phyloP scores from a whole-genome alignment of 30 jellyfish, hydroid and myxozoan species.

The Aurelia coerulea region DNA sequence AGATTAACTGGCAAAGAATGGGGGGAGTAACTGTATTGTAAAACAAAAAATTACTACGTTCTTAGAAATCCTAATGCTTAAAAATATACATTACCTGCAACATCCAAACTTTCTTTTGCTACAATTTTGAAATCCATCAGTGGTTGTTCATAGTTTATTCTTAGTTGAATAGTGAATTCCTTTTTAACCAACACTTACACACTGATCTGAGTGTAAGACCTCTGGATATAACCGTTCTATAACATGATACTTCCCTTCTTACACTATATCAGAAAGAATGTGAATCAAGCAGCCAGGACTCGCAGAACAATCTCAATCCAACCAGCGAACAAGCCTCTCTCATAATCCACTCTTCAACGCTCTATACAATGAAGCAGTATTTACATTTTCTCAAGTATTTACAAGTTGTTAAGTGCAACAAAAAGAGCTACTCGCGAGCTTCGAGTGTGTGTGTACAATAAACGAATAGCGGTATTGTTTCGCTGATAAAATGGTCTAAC shows the following conservation, averaged over 20 bases:
- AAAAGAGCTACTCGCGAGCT: constrained; percentile 45
- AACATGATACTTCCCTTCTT: constrained; percentile 26
- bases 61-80: neutral
- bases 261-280: constrained; percentile 1
- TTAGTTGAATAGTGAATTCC: constrained; percentile 29
- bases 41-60: no score
- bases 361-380: neutral
- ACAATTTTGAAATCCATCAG: constrained; percentile 46
- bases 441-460: constrained; percentile 63
- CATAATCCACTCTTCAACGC: constrained; percentile 7
- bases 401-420: constrained; percentile 40
- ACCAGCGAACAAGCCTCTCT: constrained; percentile 14
- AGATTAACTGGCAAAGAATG: no score
- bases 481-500: constrained; percentile 56
- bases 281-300: no score
- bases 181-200: constrained; percentile 43
- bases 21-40: no score
- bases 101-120: neutral
- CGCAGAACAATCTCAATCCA: no score
- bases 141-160: constrained; percentile 5
- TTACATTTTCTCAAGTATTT: constrained; percentile 1
- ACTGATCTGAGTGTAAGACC: constrained; percentile 48
- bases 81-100: no score
- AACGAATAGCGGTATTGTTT: constrained; percentile 38
- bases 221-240: constrained; percentile 38